Percentiles rank a stretch among this genome's conserved stretches.
Evolutionary conservation across 2,888 invertebrate genomes (phyloP).

Genomic region (Acronicta psi): DNA sequence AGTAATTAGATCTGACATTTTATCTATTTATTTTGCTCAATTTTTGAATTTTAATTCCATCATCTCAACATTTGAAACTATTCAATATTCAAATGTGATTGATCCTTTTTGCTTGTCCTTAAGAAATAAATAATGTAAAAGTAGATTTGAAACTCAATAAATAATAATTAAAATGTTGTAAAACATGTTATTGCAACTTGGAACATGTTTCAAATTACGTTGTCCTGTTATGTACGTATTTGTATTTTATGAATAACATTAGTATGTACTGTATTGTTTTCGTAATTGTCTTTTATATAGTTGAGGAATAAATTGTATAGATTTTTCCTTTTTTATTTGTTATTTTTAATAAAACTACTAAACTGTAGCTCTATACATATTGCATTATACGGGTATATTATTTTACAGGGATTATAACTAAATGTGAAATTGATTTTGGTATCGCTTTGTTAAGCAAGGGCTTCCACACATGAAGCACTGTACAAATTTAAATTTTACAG

Average conservation of each 20-base stretch:
- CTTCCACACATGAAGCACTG: not conserved
- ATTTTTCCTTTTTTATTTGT: constrained; percentile 51
- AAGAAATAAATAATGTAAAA: not conserved
- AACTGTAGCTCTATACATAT: too few species aligned
- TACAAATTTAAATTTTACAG: too few species aligned
- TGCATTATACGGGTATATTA: too few species aligned
- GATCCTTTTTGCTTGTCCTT: not conserved
- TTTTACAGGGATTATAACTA: too few species aligned
- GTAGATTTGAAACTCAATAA: constrained; percentile 1
- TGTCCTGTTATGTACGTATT: constrained; percentile 26
- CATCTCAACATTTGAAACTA: constrained; percentile 6
- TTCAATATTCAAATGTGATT: constrained; percentile 6
- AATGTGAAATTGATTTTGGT: too few species aligned
- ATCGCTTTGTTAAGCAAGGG: too few species aligned
- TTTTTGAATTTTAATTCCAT: constrained; percentile 25
- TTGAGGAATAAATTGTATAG: constrained; percentile 56
- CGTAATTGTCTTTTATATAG: constrained; percentile 43
- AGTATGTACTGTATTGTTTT: constrained; percentile 36
- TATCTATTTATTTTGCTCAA: constrained; percentile 49
- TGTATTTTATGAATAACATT: constrained; percentile 29
- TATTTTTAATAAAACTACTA: constrained; percentile 10
- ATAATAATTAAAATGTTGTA: not conserved
- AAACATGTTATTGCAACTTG: constrained; percentile 1
- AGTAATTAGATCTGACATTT: constrained; percentile 58
- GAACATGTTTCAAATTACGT: constrained; percentile 11